These are phyloP conservation scores for Megamerina dolium DNA, from an alignment of 2,888 invertebrate genomes.

Conservation along the genomic window DNA sequence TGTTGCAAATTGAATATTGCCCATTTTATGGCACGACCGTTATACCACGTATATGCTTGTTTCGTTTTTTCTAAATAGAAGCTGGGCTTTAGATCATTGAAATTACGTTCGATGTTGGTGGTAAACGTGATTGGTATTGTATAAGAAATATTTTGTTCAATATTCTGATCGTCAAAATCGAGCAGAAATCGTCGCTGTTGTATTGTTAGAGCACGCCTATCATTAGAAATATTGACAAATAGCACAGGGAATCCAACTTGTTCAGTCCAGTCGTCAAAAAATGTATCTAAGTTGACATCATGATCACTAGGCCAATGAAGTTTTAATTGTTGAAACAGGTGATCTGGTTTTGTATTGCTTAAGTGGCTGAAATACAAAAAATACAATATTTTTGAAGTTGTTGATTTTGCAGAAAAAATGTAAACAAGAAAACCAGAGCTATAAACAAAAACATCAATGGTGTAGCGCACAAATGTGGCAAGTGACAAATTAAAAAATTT, in stretches of 20 bases:
- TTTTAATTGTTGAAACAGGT: constrained; percentile 53
- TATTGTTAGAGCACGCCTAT: constrained; percentile 17
- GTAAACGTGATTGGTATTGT: constrained; percentile 41
- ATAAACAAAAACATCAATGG: too few species aligned
- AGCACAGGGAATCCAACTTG: constrained; percentile 63
- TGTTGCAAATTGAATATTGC: constrained; percentile 39
- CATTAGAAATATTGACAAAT: constrained; percentile 41
- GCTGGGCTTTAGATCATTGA: constrained; percentile 27
- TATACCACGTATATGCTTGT: constrained; percentile 5
- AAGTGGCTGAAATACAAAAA: constrained; percentile 30
- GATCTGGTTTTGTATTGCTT: constrained; percentile 49
- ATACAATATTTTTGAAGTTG: too few species aligned
- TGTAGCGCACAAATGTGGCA: too few species aligned
- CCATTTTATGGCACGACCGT: constrained; percentile 31
- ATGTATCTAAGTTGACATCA: constrained; percentile 34
- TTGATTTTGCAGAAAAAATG: too few species aligned
- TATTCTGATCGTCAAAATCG: constrained; percentile 22
- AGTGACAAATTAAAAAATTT: too few species aligned
- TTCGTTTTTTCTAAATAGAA: constrained; percentile 24
- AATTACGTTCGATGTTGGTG: constrained; percentile 28
- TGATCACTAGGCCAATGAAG: constrained; percentile 30
- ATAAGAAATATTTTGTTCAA: constrained; percentile 26
- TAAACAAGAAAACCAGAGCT: too few species aligned
- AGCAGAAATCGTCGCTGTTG: constrained; percentile 34
- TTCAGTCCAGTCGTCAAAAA: constrained; percentile 58